Evolutionary conservation across 1,140 invertebrate genomes (phyloP).

Genomic region (Bombus fervidus): DNA sequence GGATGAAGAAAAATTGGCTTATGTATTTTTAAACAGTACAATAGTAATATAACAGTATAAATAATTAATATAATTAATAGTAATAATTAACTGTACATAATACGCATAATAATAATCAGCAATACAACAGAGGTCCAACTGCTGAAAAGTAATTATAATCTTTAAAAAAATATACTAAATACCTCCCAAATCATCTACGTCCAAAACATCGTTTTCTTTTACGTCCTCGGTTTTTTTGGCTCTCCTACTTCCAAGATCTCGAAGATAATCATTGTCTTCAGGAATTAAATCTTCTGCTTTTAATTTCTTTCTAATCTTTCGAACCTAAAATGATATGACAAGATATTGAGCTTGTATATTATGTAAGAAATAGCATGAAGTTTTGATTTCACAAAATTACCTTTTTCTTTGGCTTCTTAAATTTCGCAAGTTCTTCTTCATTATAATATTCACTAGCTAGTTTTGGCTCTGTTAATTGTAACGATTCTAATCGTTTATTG

Average conservation of each 20-base stretch:
- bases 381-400: conserved; percentile 77
- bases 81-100: too few species aligned
- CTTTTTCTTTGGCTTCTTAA: conserved; percentile 98
- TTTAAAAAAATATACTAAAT: conserved; percentile 46
- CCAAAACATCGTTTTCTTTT: conserved; percentile 78
- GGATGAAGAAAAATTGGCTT: neutral
- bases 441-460: conserved; percentile 95
- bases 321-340: conserved; percentile 62
- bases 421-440: conserved; percentile 89
- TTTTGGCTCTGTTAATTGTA: conserved; percentile 86
- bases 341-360: neutral
- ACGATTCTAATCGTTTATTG: conserved; percentile 88
- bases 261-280: conserved; percentile 80
- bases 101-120: too few species aligned
- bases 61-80: too few species aligned
- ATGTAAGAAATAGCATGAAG: neutral
- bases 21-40: neutral
- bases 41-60: conserved; percentile 2
- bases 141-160: neutral
- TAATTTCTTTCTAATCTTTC: conserved; percentile 81
- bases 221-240: conserved; percentile 73
- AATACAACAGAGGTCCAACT: neutral
- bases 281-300: conserved; percentile 85
- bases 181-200: conserved; percentile 83
- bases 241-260: conserved; percentile 83